Evolutionary conservation across 2,797 vertebrate genomes (phyloP).

Genomic region (Coracias cyanogaster): DNA sequence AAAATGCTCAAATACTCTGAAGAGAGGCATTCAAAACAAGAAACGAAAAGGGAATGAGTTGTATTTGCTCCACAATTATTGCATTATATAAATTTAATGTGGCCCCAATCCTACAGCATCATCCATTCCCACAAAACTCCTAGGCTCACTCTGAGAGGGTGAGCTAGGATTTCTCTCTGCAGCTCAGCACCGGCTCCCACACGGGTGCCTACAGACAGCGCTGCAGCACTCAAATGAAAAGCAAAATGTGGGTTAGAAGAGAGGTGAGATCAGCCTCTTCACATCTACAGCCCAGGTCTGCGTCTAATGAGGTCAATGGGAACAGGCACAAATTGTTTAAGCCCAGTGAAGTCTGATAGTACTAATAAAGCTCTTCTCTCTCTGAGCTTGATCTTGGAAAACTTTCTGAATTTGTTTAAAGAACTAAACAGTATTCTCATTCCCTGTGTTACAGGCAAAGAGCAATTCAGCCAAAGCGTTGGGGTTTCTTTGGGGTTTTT

Average conservation of each 20-base stretch:
- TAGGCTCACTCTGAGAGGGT: not conserved
- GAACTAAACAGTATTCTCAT: not conserved
- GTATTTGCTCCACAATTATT: slow-evolving; percentile 24
- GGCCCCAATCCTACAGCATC: not conserved
- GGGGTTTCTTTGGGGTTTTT: not conserved
- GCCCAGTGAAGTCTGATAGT: not conserved
- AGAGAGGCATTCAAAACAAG: slow-evolving; percentile 59
- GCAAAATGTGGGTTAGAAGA: not conserved
- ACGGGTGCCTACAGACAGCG: not conserved
- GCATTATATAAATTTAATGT: slow-evolving; percentile 1
- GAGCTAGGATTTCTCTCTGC: not conserved
- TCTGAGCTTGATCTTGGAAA: not conserved
- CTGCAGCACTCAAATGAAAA: not conserved
- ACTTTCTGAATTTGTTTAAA: not conserved
- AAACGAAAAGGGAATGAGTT: not conserved
- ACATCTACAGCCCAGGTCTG: not conserved
- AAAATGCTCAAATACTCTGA: slow-evolving; percentile 27
- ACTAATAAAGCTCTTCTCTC: slow-evolving; percentile 1
- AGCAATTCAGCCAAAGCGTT: not conserved
- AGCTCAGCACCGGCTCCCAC: accelerated
- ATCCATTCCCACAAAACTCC: not conserved
- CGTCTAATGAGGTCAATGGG: not conserved
- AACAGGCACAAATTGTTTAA: not conserved
- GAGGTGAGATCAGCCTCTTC: not conserved
- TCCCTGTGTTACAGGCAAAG: not conserved